phyloP scores from a whole-genome alignment of 2,888 invertebrate species.

The Athalia circularis region DNA sequence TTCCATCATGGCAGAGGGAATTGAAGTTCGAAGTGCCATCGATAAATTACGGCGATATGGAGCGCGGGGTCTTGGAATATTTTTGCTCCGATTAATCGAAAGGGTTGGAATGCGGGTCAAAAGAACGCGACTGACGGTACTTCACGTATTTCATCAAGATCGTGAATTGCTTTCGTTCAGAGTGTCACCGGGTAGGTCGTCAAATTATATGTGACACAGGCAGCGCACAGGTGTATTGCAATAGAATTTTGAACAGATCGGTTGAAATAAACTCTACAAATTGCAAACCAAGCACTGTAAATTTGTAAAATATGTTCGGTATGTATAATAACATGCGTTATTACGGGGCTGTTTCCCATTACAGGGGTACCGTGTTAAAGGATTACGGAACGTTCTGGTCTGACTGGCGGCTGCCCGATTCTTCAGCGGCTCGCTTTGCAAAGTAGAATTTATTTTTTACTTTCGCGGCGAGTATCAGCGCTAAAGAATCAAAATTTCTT shows the following conservation, averaged over 20 bases:
- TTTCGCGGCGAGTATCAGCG: not conserved
- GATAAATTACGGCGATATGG: constrained; percentile 15
- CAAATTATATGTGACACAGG: constrained; percentile 1
- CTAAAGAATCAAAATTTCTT: not conserved
- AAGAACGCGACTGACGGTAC: constrained; percentile 12
- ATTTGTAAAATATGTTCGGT: no score
- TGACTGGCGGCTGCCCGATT: constrained; percentile 58
- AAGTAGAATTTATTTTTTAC: not conserved
- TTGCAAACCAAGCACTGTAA: no score
- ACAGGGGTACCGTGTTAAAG: constrained; percentile 85
- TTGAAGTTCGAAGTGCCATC: constrained; percentile 17
- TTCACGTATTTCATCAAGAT: constrained; percentile 42
- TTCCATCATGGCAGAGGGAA: not conserved
- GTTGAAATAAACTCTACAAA: no score
- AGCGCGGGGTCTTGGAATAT: constrained; percentile 14
- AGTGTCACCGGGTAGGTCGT: constrained; percentile 12
- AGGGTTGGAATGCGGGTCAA: constrained; percentile 11
- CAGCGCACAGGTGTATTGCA: no score
- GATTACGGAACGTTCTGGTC: constrained; percentile 87
- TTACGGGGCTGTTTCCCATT: constrained; percentile 66
- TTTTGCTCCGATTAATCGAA: constrained; percentile 16
- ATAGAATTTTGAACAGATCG: not conserved
- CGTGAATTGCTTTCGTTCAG: not conserved
- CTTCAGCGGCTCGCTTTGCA: constrained; percentile 9
- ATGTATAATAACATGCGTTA: not conserved